Evolutionary conservation across 2,797 vertebrate genomes (phyloP).

Genomic region (Phrynocephalus forsythii): DNA sequence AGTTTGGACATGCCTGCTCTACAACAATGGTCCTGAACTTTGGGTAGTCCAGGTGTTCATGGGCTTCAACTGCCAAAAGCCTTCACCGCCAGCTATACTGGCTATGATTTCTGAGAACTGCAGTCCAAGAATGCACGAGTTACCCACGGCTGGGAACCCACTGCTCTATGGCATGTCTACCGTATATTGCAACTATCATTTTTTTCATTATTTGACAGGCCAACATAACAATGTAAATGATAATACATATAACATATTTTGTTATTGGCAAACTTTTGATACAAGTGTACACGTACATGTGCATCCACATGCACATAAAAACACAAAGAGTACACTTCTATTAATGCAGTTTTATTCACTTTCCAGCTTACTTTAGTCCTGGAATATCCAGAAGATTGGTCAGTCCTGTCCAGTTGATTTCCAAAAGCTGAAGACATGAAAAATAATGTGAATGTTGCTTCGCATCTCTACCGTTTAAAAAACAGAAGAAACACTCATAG

Average conservation of each 20-base stretch:
- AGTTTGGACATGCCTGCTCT: no score
- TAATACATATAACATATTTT: background rate
- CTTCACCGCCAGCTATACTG: no score
- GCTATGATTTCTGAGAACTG: no score
- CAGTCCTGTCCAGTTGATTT: conserved; percentile 97
- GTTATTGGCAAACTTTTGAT: background rate
- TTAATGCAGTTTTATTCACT: conserved; percentile 6
- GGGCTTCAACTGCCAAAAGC: no score
- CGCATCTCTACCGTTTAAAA: conserved; percentile 5
- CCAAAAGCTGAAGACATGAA: conserved; percentile 84
- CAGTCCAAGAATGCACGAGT: no score
- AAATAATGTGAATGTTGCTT: conserved; percentile 10
- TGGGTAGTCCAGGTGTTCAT: no score
- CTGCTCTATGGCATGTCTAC: background rate
- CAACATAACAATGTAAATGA: background rate
- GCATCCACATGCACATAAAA: background rate
- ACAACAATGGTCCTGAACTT: no score
- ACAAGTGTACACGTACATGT: background rate
- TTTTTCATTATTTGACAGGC: background rate
- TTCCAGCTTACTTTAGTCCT: conserved; percentile 90
- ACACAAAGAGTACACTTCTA: background rate
- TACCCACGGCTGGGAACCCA: background rate
- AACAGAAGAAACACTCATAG: background rate
- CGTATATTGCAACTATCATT: background rate
- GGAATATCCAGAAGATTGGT: conserved; percentile 98